phyloP scores from a whole-genome alignment of 2,888 invertebrate species.

The Chrysina gloriosa region DNA sequence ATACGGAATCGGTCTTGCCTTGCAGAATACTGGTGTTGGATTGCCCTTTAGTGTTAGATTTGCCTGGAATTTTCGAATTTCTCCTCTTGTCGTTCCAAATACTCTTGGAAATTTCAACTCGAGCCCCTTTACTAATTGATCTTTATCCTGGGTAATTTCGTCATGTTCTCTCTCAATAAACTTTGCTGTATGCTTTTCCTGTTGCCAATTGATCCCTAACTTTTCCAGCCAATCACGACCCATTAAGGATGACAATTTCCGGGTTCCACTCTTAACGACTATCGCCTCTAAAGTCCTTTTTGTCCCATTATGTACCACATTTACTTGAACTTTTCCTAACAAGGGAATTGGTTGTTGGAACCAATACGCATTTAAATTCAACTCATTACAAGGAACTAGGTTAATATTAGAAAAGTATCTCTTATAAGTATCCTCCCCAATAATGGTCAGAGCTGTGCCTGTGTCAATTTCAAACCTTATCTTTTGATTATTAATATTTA shows the following conservation, averaged over 20 bases:
- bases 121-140: neutral
- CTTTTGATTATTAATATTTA: too few relatives aligned
- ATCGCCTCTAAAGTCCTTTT: too few relatives aligned
- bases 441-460: too few relatives aligned
- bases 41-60: neutral
- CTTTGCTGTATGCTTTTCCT: neutral
- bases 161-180: neutral
- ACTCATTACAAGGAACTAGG: neutral
- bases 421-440: too few relatives aligned
- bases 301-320: neutral
- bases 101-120: neutral
- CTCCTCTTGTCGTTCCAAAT: neutral
- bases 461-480: too few relatives aligned
- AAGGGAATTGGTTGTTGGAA: neutral
- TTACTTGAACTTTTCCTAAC: neutral
- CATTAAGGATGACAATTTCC: too few relatives aligned
- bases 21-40: neutral
- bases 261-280: too few relatives aligned
- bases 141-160: neutral
- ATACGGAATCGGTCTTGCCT: neutral
- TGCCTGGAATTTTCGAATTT: too few relatives aligned
- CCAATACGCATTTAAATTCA: neutral
- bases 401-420: neutral
- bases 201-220: neutral
- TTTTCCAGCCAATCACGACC: too few relatives aligned